These are phyloP conservation scores for Uloborus plumipes DNA, from an alignment of 2,888 invertebrate genomes.

Conservation along the genomic window DNA sequence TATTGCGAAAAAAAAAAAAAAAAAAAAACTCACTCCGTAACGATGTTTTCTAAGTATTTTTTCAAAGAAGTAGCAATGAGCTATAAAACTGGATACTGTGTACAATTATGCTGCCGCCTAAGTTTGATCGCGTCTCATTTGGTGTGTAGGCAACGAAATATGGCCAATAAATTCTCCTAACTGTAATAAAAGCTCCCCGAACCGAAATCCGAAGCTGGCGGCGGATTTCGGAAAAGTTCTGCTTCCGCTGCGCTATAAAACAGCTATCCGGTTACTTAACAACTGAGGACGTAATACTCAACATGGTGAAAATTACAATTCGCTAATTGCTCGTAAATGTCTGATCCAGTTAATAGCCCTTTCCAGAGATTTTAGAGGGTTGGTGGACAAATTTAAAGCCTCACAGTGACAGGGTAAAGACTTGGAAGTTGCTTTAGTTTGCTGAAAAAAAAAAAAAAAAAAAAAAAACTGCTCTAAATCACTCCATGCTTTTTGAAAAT, in stretches of 20 bases:
- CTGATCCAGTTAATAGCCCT: background rate
- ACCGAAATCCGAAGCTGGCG: slow-evolving; percentile 39
- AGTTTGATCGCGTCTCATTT: slow-evolving; percentile 43
- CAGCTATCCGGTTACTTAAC: slow-evolving; percentile 54
- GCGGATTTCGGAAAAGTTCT: slow-evolving; percentile 37
- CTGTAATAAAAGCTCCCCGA: slow-evolving; percentile 55
- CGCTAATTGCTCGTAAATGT: slow-evolving; percentile 61
- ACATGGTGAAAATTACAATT: slow-evolving; percentile 49
- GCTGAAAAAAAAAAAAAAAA: too few species aligned
- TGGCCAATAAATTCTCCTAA: slow-evolving; percentile 50
- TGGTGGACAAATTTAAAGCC: too few species aligned
- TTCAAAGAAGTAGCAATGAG: background rate
- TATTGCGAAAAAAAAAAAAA: too few species aligned
- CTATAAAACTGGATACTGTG: slow-evolving; percentile 37
- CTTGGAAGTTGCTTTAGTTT: too few species aligned
- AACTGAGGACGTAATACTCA: slow-evolving; percentile 22
- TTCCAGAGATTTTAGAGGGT: too few species aligned
- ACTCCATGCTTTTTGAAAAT: too few species aligned
- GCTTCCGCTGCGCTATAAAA: slow-evolving; percentile 35
- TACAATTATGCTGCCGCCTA: slow-evolving; percentile 10
- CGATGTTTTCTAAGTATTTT: background rate
- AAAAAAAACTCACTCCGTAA: too few species aligned
- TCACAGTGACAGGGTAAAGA: too few species aligned
- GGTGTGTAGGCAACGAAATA: slow-evolving; percentile 50
- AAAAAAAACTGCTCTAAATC: too few species aligned